Evolutionary conservation across 2,113 vertebrate species (phyloP).

Genomic region (Mungos mungo): DNA sequence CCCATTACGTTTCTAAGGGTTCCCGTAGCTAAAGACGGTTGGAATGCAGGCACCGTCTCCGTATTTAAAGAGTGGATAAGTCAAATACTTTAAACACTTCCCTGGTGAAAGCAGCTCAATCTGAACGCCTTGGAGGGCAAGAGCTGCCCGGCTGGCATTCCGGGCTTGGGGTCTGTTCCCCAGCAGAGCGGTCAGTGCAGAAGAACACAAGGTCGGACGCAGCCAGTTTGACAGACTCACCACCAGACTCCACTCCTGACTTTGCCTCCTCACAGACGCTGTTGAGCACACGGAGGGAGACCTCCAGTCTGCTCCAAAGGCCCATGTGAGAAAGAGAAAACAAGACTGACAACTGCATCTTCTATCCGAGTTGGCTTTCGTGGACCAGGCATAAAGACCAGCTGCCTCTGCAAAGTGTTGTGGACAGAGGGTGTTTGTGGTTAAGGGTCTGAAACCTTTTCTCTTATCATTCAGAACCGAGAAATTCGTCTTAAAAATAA

Average conservation of each 20-base stretch:
- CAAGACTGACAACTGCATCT: not conserved
- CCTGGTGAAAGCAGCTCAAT: not conserved
- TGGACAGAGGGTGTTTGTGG: not conserved
- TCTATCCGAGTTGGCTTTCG: not conserved
- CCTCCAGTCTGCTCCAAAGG: not conserved
- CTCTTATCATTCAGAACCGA: conserved; percentile 3
- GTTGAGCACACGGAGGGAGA: not conserved
- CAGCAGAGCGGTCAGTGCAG: not conserved
- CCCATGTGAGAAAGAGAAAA: not conserved
- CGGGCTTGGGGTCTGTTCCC: not conserved
- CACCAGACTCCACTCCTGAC: not conserved
- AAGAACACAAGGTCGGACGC: not conserved
- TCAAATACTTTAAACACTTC: not conserved
- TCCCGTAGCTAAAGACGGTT: not conserved
- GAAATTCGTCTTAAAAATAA: conserved; percentile 15
- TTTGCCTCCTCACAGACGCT: not conserved
- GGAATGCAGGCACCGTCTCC: not conserved
- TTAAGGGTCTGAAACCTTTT: conserved; percentile 8
- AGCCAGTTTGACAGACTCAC: not conserved
- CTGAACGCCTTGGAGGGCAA: not conserved
- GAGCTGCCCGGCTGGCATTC: not conserved
- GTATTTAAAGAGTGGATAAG: not conserved
- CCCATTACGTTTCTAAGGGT: not conserved
- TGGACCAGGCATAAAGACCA: not conserved
- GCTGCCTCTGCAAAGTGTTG: not conserved